These are phyloP conservation scores for Andrena chrysosceles DNA, from an alignment of 2,888 invertebrate genomes.

Conservation along the genomic window DNA sequence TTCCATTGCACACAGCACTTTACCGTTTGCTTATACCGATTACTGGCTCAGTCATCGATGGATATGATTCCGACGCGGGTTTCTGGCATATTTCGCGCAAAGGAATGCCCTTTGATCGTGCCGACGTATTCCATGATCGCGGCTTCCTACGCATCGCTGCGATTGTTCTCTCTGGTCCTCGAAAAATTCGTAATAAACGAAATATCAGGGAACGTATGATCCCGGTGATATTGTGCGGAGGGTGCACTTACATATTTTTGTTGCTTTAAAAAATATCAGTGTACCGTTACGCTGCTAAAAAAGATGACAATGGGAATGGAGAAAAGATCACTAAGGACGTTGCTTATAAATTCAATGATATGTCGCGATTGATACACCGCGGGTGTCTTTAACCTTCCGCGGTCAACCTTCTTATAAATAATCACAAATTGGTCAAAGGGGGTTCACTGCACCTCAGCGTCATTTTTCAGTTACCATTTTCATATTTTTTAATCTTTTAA, in stretches of 20 bases:
- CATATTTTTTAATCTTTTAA: no score
- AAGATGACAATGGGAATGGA: not conserved
- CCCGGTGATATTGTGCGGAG: conserved; percentile 16
- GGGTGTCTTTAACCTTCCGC: no score
- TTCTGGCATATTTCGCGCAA: conserved; percentile 71
- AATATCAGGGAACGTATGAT: conserved; percentile 13
- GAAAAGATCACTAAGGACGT: not conserved
- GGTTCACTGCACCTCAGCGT: no score
- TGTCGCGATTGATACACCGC: not conserved
- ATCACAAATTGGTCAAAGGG: no score
- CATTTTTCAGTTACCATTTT: no score
- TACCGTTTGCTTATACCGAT: conserved; percentile 26
- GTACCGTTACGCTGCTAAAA: no score
- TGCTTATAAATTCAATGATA: not conserved
- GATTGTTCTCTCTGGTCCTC: conserved; percentile 38
- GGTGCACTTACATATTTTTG: conserved; percentile 24
- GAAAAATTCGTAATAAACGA: conserved; percentile 48
- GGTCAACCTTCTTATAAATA: no score
- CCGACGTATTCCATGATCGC: conserved; percentile 70
- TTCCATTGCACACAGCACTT: not conserved
- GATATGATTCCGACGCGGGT: conserved; percentile 66
- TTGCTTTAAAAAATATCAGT: not conserved
- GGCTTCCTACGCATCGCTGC: conserved; percentile 45
- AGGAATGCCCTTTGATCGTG: conserved; percentile 80
- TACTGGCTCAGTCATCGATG: conserved; percentile 50